Evolutionary conservation across 1,140 invertebrate genomes (phyloP).

Genomic region (Pristionchus pacificus): DNA sequence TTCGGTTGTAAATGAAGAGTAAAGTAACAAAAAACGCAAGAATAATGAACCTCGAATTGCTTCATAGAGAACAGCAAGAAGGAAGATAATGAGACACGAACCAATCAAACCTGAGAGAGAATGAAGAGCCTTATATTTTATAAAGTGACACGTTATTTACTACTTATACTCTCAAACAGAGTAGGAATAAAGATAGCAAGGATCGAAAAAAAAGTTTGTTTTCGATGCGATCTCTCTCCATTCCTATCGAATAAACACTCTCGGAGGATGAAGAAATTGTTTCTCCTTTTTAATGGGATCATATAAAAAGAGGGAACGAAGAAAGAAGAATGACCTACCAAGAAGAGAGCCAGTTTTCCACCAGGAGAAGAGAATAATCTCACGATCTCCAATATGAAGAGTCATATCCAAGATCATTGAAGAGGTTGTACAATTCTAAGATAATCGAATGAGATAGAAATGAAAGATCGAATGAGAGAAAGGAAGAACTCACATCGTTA

Average conservation of each 20-base stretch:
- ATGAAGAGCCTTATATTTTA: too few relatives aligned
- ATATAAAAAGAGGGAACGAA: not conserved
- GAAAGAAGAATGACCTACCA: not conserved
- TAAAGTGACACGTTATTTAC: too few relatives aligned
- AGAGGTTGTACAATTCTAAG: too few relatives aligned
- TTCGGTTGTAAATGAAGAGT: conserved; percentile 8
- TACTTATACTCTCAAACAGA: too few relatives aligned
- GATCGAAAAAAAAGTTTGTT: too few relatives aligned
- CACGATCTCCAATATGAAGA: conserved; percentile 6
- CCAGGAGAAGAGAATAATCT: not conserved
- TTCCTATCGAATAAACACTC: too few relatives aligned
- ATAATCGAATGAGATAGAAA: too few relatives aligned
- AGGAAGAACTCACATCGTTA: too few relatives aligned
- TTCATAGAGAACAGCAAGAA: conserved; percentile 37
- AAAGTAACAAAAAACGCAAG: conserved; percentile 14
- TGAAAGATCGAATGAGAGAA: too few relatives aligned
- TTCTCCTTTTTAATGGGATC: not conserved
- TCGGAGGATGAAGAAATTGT: too few relatives aligned
- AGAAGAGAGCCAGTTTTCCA: conserved; percentile 18
- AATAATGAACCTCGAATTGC: conserved; percentile 28
- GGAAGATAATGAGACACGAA: conserved; percentile 33
- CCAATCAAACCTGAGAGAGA: conserved; percentile 36
- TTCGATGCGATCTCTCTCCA: too few relatives aligned
- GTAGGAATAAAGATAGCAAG: too few relatives aligned
- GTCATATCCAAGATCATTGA: not conserved